Conservation (phyloP, 2,113 vertebrate genomes). For the Elgaria multicarinata region DNA sequence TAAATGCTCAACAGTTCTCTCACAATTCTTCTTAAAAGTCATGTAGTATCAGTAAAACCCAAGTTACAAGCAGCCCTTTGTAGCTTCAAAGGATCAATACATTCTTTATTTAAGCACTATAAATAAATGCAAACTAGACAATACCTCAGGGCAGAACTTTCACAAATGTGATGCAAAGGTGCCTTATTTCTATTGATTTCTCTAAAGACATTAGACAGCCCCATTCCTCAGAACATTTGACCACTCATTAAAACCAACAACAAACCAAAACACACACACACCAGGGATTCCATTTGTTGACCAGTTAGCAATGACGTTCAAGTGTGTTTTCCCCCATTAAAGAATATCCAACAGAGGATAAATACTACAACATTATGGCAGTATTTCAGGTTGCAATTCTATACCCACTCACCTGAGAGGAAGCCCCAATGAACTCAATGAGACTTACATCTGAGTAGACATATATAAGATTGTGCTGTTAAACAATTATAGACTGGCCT, state of each 20-base stretch:
- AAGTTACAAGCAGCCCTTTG: not conserved
- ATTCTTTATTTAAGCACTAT: slow-evolving; percentile 20
- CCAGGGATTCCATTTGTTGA: not conserved
- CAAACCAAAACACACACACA: not conserved
- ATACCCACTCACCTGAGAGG: not conserved
- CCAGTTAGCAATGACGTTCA: not conserved
- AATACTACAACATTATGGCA: not conserved
- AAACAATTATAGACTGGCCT: not conserved
- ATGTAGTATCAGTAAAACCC: not conserved
- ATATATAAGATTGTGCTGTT: not conserved
- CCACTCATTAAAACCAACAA: not conserved
- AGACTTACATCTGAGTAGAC: not conserved
- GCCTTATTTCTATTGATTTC: not conserved
- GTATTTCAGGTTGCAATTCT: not conserved
- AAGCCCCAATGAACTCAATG: not conserved
- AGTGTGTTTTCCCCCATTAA: not conserved
- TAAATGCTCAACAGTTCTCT: not conserved
- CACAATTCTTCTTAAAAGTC: not conserved
- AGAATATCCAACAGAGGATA: not conserved
- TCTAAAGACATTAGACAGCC: not conserved
- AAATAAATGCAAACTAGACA: not conserved
- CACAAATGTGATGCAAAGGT: not conserved
- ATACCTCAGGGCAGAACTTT: not conserved
- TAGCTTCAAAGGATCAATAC: slow-evolving; percentile 51
- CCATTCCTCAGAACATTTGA: not conserved